These are phyloP conservation scores for Dendrocopos noguchii DNA, from an alignment of 2,113 vertebrate genomes.

Conservation along the genomic window DNA sequence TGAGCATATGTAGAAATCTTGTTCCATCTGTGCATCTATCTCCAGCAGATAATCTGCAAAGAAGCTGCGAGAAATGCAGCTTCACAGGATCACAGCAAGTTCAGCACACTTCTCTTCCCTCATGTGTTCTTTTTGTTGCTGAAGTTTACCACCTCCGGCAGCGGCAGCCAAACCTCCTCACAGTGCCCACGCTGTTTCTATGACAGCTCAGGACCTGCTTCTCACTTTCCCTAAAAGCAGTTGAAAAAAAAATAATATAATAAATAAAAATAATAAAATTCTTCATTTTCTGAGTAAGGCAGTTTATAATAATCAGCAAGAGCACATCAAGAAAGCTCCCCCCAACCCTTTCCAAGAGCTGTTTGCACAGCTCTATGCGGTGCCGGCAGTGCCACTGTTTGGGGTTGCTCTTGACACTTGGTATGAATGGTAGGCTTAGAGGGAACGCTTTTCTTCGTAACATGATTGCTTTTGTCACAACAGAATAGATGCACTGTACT, in stretches of 20 bases:
- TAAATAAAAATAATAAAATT: too few species aligned
- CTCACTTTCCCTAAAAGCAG: not conserved
- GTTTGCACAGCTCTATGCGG: not conserved
- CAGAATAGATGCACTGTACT: not conserved
- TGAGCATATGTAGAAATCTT: slow-evolving; percentile 48
- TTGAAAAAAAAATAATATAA: too few species aligned
- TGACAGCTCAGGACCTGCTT: not conserved
- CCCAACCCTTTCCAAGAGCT: not conserved
- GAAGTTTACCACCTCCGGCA: not conserved
- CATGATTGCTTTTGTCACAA: not conserved
- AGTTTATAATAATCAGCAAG: accelerated
- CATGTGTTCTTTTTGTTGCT: not conserved
- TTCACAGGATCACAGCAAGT: not conserved
- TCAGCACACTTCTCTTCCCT: not conserved
- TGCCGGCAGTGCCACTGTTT: not conserved
- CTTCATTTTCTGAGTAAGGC: not conserved
- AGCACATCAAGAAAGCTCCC: not conserved
- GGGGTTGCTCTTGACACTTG: not conserved
- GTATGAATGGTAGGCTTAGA: not conserved
- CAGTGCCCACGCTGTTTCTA: not conserved
- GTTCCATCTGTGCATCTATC: slow-evolving; percentile 54
- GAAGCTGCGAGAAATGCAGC: not conserved
- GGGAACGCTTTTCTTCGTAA: not conserved
- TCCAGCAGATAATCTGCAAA: not conserved
- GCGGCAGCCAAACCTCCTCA: not conserved